A percentile compares a stretch with the other conserved stretches of the same genome.
phyloP scores from a whole-genome alignment of 2,888 invertebrate genomes.

The Chorisops tibialis region DNA sequence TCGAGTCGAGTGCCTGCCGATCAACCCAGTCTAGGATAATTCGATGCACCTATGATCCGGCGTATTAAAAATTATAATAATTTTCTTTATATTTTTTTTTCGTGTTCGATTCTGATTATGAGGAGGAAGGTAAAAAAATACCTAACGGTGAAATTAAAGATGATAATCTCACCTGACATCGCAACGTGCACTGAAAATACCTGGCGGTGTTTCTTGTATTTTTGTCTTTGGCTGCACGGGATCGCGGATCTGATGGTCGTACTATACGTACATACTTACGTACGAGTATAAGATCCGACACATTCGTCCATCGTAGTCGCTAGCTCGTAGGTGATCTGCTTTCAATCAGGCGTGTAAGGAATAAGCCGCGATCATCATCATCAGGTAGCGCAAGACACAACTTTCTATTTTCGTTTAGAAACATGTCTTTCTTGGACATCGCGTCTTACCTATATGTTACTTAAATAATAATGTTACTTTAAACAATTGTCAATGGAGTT shows the following conservation, averaged over 20 bases:
- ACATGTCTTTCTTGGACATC: no score
- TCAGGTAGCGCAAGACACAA: neutral
- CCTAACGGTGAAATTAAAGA: constrained; percentile 32
- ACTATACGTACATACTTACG: neutral
- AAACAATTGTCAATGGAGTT: constrained; percentile 23
- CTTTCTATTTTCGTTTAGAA: constrained; percentile 14
- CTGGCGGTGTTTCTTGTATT: constrained; percentile 16
- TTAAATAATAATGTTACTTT: no score
- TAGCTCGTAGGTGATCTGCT: constrained; percentile 13
- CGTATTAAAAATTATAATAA: constrained; percentile 31
- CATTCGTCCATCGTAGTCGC: neutral
- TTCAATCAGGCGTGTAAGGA: constrained; percentile 15
- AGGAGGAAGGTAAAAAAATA: constrained; percentile 9
- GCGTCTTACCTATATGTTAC: no score
- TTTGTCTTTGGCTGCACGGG: neutral
- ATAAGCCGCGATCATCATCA: neutral
- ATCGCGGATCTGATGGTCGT: neutral
- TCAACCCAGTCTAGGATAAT: constrained; percentile 17
- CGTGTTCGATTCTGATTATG: constrained; percentile 2
- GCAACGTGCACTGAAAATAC: constrained; percentile 12
- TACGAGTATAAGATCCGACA: neutral
- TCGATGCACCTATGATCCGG: constrained; percentile 20
- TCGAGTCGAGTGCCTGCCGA: neutral
- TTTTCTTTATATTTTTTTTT: constrained; percentile 12
- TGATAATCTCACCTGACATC: constrained; percentile 28